Conservation (phyloP, 2,888 invertebrate species). For the Polyommatus icarus region DNA sequence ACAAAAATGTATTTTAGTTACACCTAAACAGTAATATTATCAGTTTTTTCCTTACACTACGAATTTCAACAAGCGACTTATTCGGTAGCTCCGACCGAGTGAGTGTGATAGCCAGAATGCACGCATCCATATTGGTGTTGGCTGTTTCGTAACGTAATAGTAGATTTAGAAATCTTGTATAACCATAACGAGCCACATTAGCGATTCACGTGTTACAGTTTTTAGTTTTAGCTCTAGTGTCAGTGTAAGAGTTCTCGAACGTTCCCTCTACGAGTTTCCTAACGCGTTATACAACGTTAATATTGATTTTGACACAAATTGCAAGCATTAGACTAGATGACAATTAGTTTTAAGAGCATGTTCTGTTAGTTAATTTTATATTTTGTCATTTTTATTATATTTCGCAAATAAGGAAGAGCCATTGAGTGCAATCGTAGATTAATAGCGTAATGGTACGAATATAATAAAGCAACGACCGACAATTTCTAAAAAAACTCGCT, state of each 20-base stretch:
- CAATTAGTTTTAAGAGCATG: background rate
- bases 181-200: constrained; percentile 27
- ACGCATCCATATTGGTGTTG: constrained; percentile 27
- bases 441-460: background rate
- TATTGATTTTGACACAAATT: background rate
- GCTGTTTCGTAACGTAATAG: constrained; percentile 29
- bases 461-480: background rate
- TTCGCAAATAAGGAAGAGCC: background rate
- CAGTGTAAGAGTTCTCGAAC: constrained; percentile 20
- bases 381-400: background rate
- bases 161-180: constrained; percentile 31
- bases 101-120: constrained; percentile 20
- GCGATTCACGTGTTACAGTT: constrained; percentile 28
- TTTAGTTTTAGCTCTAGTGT: constrained; percentile 29
- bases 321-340: background rate
- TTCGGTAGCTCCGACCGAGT: background rate
- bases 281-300: background rate
- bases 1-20: background rate
- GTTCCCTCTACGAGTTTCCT: constrained; percentile 17
- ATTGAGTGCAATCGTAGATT: no score
- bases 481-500: background rate
- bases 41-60: background rate
- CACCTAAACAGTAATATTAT: background rate
- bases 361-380: background rate
- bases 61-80: background rate